Evolutionary conservation across 2,888 invertebrate species (phyloP).

Genomic region (Drosophila buzzatii): DNA sequence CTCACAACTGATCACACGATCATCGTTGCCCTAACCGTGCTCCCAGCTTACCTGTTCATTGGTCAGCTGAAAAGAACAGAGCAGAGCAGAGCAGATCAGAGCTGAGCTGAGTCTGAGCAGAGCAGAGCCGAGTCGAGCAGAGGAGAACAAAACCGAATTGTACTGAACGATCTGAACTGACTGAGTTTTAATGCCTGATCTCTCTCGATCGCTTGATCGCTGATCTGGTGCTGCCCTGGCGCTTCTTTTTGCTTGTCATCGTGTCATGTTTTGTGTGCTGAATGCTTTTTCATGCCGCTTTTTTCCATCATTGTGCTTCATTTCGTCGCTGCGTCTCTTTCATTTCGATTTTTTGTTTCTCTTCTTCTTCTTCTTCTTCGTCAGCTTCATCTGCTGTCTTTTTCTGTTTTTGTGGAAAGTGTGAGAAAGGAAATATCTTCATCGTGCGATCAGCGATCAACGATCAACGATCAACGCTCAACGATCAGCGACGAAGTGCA

Average conservation of each 20-base stretch:
- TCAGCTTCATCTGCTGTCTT: background rate
- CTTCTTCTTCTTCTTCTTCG: background rate
- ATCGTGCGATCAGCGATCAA: constrained; percentile 70
- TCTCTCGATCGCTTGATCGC: constrained; percentile 38
- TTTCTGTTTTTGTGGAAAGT: constrained; percentile 71
- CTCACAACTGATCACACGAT: constrained; percentile 74
- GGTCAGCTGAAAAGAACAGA: constrained; percentile 33
- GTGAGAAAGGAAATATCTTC: constrained; percentile 80
- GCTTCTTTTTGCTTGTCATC: constrained; percentile 83
- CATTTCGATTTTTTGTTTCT: background rate
- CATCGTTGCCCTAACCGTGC: constrained; percentile 36
- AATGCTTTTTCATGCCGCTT: constrained; percentile 78
- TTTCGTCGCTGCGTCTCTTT: constrained; percentile 33
- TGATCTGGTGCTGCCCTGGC: constrained; percentile 60
- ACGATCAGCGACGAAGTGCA: constrained; percentile 67
- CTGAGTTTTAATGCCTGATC: constrained; percentile 71
- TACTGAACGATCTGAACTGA: constrained; percentile 41
- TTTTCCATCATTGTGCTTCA: constrained; percentile 44
- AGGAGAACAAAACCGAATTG: constrained; percentile 28
- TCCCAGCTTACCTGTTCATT: constrained; percentile 43
- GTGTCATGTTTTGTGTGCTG: constrained; percentile 82
- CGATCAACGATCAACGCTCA: constrained; percentile 56
- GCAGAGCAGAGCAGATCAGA: constrained; percentile 14
- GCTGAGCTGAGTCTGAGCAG: constrained; percentile 21
- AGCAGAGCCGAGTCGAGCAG: constrained; percentile 20